Conservation (phyloP, 2,113 vertebrate genomes). For the Acrocephalus arundinaceus region DNA sequence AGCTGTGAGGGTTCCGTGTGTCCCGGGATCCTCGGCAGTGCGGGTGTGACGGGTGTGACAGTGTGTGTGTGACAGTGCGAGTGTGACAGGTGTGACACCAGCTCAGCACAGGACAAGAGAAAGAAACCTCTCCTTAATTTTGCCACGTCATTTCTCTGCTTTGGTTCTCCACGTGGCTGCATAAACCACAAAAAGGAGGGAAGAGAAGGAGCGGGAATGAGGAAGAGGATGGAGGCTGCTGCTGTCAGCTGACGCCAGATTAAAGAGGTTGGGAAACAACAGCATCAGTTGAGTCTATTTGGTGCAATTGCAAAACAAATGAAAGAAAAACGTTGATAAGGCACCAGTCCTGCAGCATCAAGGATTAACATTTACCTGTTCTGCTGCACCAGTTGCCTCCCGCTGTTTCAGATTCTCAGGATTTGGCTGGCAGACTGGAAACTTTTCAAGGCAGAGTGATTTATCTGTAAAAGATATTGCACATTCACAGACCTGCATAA, state of each 20-base stretch:
- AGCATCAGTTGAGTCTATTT: not conserved
- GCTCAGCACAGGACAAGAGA: not conserved
- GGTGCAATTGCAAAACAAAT: constrained; percentile 12
- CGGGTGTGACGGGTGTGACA: fast-evolving
- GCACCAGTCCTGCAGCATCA: not conserved
- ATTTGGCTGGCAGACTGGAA: not conserved
- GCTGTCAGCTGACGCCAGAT: constrained; percentile 17
- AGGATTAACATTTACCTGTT: constrained; percentile 24
- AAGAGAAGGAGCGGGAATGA: not conserved
- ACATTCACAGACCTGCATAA: constrained; percentile 24
- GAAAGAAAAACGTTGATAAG: constrained; percentile 9
- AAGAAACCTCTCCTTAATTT: constrained; percentile 6
- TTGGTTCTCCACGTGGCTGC: not conserved
- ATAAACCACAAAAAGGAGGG: not conserved
- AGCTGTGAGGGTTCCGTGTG: not conserved
- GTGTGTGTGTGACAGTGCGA: fast-evolving
- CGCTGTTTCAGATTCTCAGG: not conserved
- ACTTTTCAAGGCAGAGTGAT: constrained; percentile 16
- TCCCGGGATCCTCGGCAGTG: fast-evolving
- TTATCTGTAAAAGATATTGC: constrained; percentile 25
- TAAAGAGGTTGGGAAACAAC: not conserved
- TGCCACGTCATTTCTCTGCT: not conserved
- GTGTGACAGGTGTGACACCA: fast-evolving
- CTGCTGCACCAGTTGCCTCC: not conserved
- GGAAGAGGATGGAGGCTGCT: constrained; percentile 12